Evolutionary conservation across 2,797 vertebrate genomes (phyloP), one percentile per base, ranked within the genome.

Genomic region (Kryptopterus vitreolus): DNA sequence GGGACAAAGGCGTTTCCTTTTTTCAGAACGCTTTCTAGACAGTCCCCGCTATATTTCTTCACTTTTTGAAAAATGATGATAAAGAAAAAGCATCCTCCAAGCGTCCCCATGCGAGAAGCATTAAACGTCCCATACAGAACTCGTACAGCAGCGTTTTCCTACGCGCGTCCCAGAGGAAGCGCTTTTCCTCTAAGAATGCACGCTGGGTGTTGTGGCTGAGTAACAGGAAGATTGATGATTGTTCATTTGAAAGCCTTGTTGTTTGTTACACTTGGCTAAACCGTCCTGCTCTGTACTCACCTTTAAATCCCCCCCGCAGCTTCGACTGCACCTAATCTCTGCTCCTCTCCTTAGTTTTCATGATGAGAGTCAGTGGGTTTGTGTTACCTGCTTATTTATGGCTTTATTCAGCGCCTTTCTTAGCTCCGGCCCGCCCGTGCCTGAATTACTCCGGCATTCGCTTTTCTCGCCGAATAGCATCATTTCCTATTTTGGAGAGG

Each of bases 371-470:
- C 48, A 61, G 38, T 72, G 68, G 58, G 31, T 82, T 63, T 35
- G 26, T 63, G 58, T 61, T n/a, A 20, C 16, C 12, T 81, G 73
- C 69, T 76, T 77, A 81, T 62, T 77, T 58, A 65, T 48, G n/a
- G 26, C 11, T 50, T 76, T 35, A 35, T 76, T 70, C 22, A 26
- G 55, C 2, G 12, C 65, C n/a, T 62, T 72, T 35, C 50, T 55
- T 55, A n/a, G 29, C 52, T 11, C 52, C 24, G 52, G 50, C 35
- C 52, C 15, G 55, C 35, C 70, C 9, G 18, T 72, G 50, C 31
- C 11, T 71, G 50, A 71, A 53, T 33, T 71, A 52, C 3, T n/a
- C 12, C 20, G 29, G n/a, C 43, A 15, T 76, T 8, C 15, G 69
- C 18, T 31, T n/a, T 11, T 24, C 26, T 13, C 52, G 46, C 70